These are phyloP conservation scores for Vanacampus margaritifer DNA, from an alignment of 2,113 vertebrate species.

Conservation along the genomic window DNA sequence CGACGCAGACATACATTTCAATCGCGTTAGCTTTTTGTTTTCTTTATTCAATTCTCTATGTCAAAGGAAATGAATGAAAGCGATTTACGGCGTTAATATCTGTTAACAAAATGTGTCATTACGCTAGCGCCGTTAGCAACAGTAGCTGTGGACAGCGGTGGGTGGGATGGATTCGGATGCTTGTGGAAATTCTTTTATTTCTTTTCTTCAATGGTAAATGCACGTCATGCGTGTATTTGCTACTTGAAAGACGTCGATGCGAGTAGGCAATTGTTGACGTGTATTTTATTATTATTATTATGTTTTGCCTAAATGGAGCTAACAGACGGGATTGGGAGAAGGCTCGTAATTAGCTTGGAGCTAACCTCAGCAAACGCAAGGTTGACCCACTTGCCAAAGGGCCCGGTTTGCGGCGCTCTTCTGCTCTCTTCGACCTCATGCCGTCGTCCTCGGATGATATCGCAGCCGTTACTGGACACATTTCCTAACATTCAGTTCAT, in stretches of 20 bases:
- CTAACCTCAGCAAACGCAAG: conserved; percentile 44
- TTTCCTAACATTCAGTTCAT: not conserved
- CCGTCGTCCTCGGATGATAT: not conserved
- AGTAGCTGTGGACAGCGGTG: not conserved
- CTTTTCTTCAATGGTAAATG: not conserved
- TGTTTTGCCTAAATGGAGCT: not conserved
- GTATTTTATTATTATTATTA: not conserved
- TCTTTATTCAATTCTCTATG: not conserved
- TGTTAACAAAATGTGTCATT: conserved; percentile 9
- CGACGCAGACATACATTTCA: not conserved
- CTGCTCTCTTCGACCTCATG: conserved; percentile 15
- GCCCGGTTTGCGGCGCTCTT: conserved; percentile 36
- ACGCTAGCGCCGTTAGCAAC: conserved; percentile 40
- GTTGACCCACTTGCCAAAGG: conserved; percentile 58
- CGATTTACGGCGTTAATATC: not conserved
- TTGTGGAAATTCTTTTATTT: not conserved
- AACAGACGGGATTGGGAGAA: not conserved
- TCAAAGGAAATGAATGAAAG: not conserved
- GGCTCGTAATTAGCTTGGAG: conserved; percentile 26
- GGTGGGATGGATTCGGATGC: not conserved
- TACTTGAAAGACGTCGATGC: not conserved
- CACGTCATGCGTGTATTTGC: not conserved
- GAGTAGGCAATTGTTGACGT: not conserved
- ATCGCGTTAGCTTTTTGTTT: not conserved
- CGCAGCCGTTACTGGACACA: not conserved